phyloP scores from a whole-genome alignment of 2,888 invertebrate species.

The Nemapogon koenigi region DNA sequence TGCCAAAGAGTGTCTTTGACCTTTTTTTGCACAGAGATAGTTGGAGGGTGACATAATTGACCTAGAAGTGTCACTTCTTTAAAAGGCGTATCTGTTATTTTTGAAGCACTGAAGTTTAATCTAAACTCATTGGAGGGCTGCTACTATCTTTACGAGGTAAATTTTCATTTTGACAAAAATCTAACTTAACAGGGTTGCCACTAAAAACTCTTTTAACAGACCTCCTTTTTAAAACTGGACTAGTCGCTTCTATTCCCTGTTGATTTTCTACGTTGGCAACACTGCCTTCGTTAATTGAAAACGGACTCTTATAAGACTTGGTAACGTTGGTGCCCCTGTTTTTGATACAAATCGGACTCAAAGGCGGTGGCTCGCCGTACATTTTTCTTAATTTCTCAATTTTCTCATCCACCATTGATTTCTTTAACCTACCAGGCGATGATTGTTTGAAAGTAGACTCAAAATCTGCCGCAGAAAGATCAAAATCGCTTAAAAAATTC shows the following conservation, averaged over 20 bases:
- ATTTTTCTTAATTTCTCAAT: constrained; percentile 54
- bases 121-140: constrained; percentile 51
- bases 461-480: no score
- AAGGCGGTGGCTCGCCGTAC: constrained; percentile 63
- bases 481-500: no score
- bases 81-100: neutral
- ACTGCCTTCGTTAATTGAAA: constrained; percentile 22
- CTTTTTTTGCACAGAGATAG: no score
- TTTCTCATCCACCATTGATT: constrained; percentile 38
- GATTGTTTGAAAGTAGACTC: constrained; percentile 48
- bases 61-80: no score
- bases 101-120: constrained; percentile 20
- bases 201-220: constrained; percentile 25
- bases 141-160: constrained; percentile 48
- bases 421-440: constrained; percentile 30
- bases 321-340: constrained; percentile 38
- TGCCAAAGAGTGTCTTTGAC: no score
- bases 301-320: constrained; percentile 43
- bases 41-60: no score
- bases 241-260: constrained; percentile 20
- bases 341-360: constrained; percentile 52
- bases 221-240: constrained; percentile 32
- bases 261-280: constrained; percentile 23
- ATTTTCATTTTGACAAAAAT: constrained; percentile 28
- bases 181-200: constrained; percentile 36